Evolutionary conservation across 2,113 vertebrate species (phyloP), one percentile per base, ranked within the genome.

Genomic region (Anhinga anhinga): DNA sequence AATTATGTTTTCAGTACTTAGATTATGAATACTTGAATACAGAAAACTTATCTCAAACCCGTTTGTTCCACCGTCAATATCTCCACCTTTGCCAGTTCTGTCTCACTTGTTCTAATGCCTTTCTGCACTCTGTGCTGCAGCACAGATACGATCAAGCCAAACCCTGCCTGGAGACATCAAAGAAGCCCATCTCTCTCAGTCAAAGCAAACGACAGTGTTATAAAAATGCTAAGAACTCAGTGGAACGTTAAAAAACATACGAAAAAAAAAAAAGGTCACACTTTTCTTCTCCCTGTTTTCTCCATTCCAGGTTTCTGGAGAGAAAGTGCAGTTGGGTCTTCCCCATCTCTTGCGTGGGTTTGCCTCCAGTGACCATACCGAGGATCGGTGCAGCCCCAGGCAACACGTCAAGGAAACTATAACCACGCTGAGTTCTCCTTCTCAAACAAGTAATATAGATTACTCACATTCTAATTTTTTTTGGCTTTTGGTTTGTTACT

Each of bases 101-200:
- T 10, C 66, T 94, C 73, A 22, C 66, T 79, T 30, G 32, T 13
- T 86, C 34, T 25, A 66, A 49, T 0, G 7, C 66, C 18, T 7
- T 84, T 20, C 92, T 21, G 85, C 7, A 1, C 53, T 42, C 49
- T 18, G 10, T 9, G 61, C 49, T 80, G 44, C 80, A 59, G 38
- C 47, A 52, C 44, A 34, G 86, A 95, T 82, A 83, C 3, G 1
- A 96, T 82, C 84, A 52, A 83, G 71, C 42, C 93, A 95, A 93
- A 91, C 63, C 93, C 81, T 66, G 89, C 70, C 84, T 95, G 87
- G 20, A 94, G 78, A 95, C 86, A 96, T 93, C 86, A 93, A 96
- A 96, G 70, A 32, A 80, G 71, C 25, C 34, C 83, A 85, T 77
- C 73, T n/a, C 79, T 71, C 86, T 12, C 49, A 82, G 47, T 19